Evolutionary conservation across 2,113 vertebrate species (phyloP).

Genomic region (Calidris pygmaea): DNA sequence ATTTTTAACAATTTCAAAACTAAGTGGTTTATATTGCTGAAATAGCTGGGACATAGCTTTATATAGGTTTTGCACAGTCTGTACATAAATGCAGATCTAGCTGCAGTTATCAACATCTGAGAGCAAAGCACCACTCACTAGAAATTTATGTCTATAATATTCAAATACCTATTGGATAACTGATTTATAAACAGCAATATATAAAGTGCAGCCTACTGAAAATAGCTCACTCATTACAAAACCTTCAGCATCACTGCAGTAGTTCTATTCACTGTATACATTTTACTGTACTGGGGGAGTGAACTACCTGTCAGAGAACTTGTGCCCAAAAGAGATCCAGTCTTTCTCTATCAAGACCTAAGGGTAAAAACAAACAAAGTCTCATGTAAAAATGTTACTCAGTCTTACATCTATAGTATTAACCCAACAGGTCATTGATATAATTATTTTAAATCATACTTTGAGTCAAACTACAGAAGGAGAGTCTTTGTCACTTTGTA

Average conservation of each 20-base stretch:
- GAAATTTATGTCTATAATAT: neutral
- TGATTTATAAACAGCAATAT: neutral
- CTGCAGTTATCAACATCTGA: neutral
- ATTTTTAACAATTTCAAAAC: neutral
- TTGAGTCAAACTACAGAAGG: neutral
- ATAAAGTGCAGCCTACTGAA: neutral
- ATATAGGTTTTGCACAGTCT: neutral
- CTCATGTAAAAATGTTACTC: neutral
- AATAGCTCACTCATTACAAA: neutral
- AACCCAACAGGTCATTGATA: accelerated
- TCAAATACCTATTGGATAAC: neutral
- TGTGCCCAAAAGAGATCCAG: conserved; percentile 99
- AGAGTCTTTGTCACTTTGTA: neutral
- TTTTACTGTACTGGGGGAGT: neutral
- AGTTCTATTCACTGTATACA: neutral
- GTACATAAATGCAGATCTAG: neutral
- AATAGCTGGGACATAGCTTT: neutral
- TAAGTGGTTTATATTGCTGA: neutral
- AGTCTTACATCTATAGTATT: neutral
- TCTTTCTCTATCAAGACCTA: conserved; percentile 98
- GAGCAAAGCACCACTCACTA: neutral
- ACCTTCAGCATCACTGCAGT: neutral
- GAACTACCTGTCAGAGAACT: conserved; percentile 95
- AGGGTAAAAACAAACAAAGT: neutral
- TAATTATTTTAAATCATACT: neutral